Evolutionary conservation across 1,140 invertebrate genomes (phyloP).

Genomic region (Pseudobourletiella spinata): DNA sequence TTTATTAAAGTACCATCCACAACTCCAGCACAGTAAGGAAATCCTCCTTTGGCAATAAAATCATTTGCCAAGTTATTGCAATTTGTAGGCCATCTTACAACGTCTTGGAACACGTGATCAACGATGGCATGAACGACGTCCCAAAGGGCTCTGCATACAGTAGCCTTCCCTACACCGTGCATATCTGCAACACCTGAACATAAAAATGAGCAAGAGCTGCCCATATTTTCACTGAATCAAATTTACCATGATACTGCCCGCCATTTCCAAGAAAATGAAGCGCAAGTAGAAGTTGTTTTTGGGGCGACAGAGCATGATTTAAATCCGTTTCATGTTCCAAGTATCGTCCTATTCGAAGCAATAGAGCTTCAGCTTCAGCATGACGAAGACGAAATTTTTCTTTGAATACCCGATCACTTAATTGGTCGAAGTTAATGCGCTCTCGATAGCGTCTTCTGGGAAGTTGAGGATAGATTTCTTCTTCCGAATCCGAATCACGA

Average conservation of each 20-base stretch:
- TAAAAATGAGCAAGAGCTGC: too few relatives aligned
- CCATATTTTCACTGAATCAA: too few relatives aligned
- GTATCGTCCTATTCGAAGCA: constrained; percentile 12
- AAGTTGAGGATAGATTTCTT: too few relatives aligned
- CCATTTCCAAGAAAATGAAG: constrained; percentile 36
- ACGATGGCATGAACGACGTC: constrained; percentile 22
- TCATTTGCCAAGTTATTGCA: neutral
- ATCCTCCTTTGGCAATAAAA: constrained; percentile 2
- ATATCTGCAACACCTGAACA: constrained; percentile 33
- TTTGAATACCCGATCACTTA: neutral
- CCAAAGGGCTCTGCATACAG: constrained; percentile 25
- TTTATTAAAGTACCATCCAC: constrained; percentile 35
- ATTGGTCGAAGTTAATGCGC: constrained; percentile 13
- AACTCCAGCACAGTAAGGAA: constrained; percentile 5
- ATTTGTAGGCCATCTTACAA: constrained; percentile 23
- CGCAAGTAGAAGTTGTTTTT: constrained; percentile 23
- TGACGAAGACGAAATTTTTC: constrained; percentile 14
- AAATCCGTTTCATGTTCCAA: constrained; percentile 19
- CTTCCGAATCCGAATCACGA: too few relatives aligned
- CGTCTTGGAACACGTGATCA: constrained; percentile 20
- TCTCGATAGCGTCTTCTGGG: neutral
- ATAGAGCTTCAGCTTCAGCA: constrained; percentile 4
- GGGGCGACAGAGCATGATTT: constrained; percentile 22
- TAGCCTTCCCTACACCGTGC: constrained; percentile 34
- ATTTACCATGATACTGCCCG: constrained; percentile 23